Base-by-base conservation (phyloP, 2,797 vertebrate genomes). In the Ciconia nigra region DNA sequence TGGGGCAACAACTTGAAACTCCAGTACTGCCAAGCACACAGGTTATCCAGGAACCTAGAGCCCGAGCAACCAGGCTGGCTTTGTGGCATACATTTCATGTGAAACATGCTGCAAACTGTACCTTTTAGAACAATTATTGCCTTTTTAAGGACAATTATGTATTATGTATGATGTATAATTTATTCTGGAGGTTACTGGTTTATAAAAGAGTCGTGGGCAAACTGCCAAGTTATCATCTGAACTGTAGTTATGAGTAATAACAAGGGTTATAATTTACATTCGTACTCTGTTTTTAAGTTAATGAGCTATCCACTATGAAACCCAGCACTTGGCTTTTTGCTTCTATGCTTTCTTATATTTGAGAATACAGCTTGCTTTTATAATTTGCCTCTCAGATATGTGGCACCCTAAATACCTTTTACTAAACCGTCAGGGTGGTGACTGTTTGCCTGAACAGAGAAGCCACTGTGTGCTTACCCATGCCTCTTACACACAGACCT, bases 261-360 rank as follows among this genome's bases (percentile, higher is more conserved):
- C 91, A 96, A 97, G 97, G 90, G 95, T 96, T 98, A 97, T 97
- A 97, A 98, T 98, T 98, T 98, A 97, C 96, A 97, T 98, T 97
- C 28, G 2, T 97, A 97, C 96, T 98, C 96, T 96, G 79, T 95
- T 98, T 98, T 98, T 98, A 97, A 98, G 95, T 97, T 98, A 98
- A 98, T 98, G 97, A 98, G 96, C 90, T 98, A 98, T 96, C 97
- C 96, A 95, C 91, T 62, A 81, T 85, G 83, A 97, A 97, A 97
- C 81, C 80, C 39, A 91, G 92, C 62, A 93, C 86, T 96, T 96
- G 94, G 90, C 46, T 93, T 96, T 98, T 96, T 96, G 89, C 95
- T 95, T 91, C 88, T 66, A 72, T 83, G 74, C 92, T 91, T 94
- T 95, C 83, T 89, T 74, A 52, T 51, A 93, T 61, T 94, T 20